Base-by-base conservation (phyloP, 2,888 invertebrate species). In the Aleiodes testaceus region DNA sequence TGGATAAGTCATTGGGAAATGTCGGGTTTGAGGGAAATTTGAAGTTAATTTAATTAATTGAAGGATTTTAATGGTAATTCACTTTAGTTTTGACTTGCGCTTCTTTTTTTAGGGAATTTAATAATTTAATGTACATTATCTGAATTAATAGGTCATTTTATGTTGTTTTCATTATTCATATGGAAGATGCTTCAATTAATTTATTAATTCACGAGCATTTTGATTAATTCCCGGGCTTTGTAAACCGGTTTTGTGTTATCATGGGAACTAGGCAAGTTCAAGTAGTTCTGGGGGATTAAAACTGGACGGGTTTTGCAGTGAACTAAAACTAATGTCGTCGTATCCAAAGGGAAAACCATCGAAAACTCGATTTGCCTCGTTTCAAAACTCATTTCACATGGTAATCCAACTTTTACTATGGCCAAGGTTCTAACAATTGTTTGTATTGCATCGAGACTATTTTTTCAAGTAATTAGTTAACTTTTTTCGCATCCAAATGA, bases 321-420 rank as follows among this genome's bases (percentile, higher is more conserved):
- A 5, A 52, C 16, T 14, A 45, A 42, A 52, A 71, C 66, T 50
- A 26, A 63, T 47, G 64, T 72, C 66, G 64, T 36, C 67, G 16
- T 36, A 36, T 12, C 9, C 52, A 42, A 20, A 7, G 36, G 36
- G 22, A 6, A 30, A 45, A 55, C 26, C 74, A 76, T 69, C 72
- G 75, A 74, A 77, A 81, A 81, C 76, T 78, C 77, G 76, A 79
- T 79, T 79, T 55, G 77, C 74, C 78, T 75, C 75, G 74, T 81
- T 81, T 79, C 72, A 70, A 78, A 80, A 79, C 81, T 79, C 76
- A 80, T 80, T 82, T 72, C 65, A 45, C 59, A 66, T 70, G 72
- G 78, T 75, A 78, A 78, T 82, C 77, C 75, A 80, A 83, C 81
- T 82, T 81, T 80, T 75, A 75, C 75, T 69, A 11, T 55, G 7